phyloP scores from a whole-genome alignment of 2,888 invertebrate genomes.

The Desoria tigrina region DNA sequence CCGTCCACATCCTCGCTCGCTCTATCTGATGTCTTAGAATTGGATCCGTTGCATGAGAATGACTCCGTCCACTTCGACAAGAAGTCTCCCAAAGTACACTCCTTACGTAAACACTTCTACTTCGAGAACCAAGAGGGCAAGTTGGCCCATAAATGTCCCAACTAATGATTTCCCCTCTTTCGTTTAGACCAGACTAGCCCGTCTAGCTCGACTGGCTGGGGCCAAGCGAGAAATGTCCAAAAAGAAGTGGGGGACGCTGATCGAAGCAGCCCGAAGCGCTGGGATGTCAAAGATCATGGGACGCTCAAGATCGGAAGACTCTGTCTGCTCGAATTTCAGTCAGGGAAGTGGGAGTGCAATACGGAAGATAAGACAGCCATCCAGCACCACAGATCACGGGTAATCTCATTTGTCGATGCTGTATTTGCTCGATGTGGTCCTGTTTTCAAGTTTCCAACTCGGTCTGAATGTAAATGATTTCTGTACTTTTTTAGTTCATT shows the following conservation, averaged over 20 bases:
- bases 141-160: neutral
- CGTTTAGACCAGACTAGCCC: conserved; percentile 52
- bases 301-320: conserved; percentile 77
- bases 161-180: conserved; percentile 2
- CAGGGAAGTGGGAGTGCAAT: conserved; percentile 46
- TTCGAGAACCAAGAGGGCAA: conserved; percentile 9
- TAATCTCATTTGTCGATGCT: conserved; percentile 24
- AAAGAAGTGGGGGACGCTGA: conserved; percentile 66
- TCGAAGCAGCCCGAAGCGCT: conserved; percentile 77
- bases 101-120: neutral
- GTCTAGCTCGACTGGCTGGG: conserved; percentile 55
- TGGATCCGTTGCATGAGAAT: conserved; percentile 50
- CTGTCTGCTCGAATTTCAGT: conserved; percentile 65
- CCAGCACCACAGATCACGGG: conserved; percentile 47
- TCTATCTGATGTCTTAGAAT: conserved; percentile 55
- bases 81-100: conserved; percentile 53
- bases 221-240: conserved; percentile 55
- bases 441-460: conserved; percentile 1
- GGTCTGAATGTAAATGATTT: too few relatives aligned
- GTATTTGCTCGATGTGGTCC: neutral
- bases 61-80: conserved; percentile 53
- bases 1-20: conserved; percentile 57
- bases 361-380: conserved; percentile 42
- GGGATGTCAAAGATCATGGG: conserved; percentile 80
- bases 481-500: too few relatives aligned